Percentiles rank a stretch among this genome's conserved stretches.
Conservation (phyloP, 2,113 vertebrate species). For the Tragelaphus buxtoni region DNA sequence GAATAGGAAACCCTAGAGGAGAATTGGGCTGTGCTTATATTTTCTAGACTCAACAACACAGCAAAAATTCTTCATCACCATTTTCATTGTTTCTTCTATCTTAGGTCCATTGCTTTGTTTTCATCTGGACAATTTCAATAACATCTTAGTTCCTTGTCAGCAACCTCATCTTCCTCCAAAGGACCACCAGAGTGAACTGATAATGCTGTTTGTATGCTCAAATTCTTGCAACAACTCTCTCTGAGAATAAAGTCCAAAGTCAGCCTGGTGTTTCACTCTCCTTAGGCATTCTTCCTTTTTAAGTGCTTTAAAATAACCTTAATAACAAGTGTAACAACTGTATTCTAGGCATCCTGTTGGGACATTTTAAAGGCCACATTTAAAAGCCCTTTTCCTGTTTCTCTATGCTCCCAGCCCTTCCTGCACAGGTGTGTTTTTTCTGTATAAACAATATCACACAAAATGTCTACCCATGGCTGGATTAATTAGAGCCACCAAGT, state of each 20-base stretch:
- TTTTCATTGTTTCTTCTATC: not conserved
- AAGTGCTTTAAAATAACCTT: not conserved
- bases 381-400: conserved; percentile 54
- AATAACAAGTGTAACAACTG: not conserved
- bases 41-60: not conserved
- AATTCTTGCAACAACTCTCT: not conserved
- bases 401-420: conserved; percentile 49
- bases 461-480: conserved; percentile 30
- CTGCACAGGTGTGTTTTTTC: conserved; percentile 44
- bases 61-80: not conserved
- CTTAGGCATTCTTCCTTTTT: not conserved
- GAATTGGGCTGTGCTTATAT: not conserved
- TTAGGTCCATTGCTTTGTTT: not conserved
- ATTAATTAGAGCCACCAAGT: conserved; percentile 50
- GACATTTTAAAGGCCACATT: not conserved
- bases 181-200: not conserved
- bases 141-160: not conserved
- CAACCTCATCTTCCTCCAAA: not conserved
- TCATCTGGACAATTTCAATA: not conserved
- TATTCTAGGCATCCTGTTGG: not conserved
- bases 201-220: not conserved
- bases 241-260: not conserved
- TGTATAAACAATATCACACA: conserved; percentile 53
- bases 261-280: not conserved
- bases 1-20: not conserved